Evolutionary conservation across 2,113 vertebrate species (phyloP).

Genomic region (Triplophysa tibetana): DNA sequence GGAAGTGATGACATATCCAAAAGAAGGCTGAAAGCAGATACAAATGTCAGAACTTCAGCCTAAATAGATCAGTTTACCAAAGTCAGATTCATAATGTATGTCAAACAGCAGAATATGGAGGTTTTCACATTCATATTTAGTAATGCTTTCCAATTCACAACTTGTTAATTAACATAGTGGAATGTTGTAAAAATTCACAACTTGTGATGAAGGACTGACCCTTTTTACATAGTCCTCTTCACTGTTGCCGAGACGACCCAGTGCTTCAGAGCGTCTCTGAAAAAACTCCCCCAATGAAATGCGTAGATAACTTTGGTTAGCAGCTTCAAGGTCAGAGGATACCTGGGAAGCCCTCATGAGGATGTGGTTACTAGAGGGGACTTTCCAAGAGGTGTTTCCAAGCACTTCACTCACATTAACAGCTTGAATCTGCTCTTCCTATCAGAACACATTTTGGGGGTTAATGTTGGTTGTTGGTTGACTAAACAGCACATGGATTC

Average conservation of each 20-base stretch:
- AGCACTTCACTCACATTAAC: conserved; percentile 62
- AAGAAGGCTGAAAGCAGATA: conserved; percentile 82
- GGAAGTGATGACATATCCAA: conserved; percentile 93
- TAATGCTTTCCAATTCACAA: no score
- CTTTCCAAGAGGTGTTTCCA: conserved; percentile 82
- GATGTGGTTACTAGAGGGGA: conserved; percentile 67
- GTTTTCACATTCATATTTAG: no score
- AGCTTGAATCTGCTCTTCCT: conserved; percentile 82
- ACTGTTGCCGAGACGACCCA: conserved; percentile 83
- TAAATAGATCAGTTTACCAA: neutral
- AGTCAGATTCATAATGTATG: no score
- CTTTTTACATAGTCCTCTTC: conserved; percentile 79
- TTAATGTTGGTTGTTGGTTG: neutral
- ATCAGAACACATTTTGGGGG: neutral
- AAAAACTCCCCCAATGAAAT: conserved; percentile 94
- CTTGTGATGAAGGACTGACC: conserved; percentile 71
- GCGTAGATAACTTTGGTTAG: conserved; percentile 83
- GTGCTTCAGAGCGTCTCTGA: conserved; percentile 89
- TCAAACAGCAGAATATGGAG: no score
- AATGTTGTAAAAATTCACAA: no score
- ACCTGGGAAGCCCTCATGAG: conserved; percentile 77
- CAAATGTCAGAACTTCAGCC: neutral
- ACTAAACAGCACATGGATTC: neutral
- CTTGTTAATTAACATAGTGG: no score
- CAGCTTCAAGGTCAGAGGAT: conserved; percentile 72